Conservation (phyloP, 2,888 invertebrate genomes). For the Anoplius nigerrimus region DNA sequence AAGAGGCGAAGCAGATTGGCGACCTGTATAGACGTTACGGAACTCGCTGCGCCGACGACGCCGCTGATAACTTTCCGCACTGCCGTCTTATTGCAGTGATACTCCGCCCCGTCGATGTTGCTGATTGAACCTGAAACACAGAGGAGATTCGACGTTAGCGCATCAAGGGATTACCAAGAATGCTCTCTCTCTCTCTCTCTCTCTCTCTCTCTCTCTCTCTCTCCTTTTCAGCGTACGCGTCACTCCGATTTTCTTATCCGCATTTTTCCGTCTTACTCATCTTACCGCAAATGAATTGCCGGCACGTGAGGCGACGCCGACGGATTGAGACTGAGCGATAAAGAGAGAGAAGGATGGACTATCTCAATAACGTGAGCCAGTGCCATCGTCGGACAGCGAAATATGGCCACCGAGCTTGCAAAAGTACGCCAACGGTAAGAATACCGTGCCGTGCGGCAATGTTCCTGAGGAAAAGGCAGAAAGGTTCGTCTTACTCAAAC, state of each 20-base stretch:
- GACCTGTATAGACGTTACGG: conserved; percentile 97
- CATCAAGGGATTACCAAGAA: not conserved
- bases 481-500: too few species aligned
- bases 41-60: conserved; percentile 92
- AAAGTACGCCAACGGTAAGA: too few species aligned
- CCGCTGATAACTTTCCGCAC: conserved; percentile 92
- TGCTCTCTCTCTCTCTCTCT: not conserved
- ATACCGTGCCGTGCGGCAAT: too few species aligned
- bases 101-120: conserved; percentile 93
- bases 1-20: conserved; percentile 94
- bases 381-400: too few species aligned
- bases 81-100: conserved; percentile 89
- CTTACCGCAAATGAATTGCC: too few species aligned
- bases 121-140: conserved; percentile 90
- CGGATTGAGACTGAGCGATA: too few species aligned
- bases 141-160: not conserved
- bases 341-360: too few species aligned
- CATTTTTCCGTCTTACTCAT: not conserved
- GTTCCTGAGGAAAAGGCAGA: too few species aligned
- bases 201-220: not conserved
- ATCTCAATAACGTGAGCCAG: too few species aligned
- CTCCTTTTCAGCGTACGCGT: not conserved
- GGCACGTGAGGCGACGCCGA: too few species aligned
- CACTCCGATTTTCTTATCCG: not conserved
- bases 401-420: too few species aligned